Evolutionary conservation across 1,140 invertebrate genomes (phyloP), one percentile per base, ranked within the genome.

Genomic region (Drosophila pseudoananassae): DNA sequence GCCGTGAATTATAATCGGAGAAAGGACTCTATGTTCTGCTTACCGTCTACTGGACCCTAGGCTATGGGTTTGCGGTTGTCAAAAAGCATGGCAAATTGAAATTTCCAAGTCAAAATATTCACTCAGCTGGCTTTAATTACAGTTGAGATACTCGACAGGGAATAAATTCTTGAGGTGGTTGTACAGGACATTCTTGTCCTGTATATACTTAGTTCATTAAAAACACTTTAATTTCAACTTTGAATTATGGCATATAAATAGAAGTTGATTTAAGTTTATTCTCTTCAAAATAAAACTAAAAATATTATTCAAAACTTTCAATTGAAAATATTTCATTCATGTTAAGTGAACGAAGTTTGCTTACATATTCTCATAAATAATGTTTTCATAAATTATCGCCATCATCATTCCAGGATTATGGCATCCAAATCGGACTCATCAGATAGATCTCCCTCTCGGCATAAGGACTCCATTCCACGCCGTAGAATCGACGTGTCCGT

Each of bases 71-170:
- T 71, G 47, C 25, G 64, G 54, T 51, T 47, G 25, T 31, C 64
- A 53, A 60, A 61, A 33, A 36, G 33, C 29, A 40, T 36, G 49
- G 27, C 45, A 61, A 70, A 73, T 73, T 72, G 70, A 72, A 72
- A 72, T 73, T 33, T 55, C 15, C 6, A 12, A 60, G 36, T 8
- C 70, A 33, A 71, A 36, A 54, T 60, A 61, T 53, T 50, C 20
- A 50, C 45, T 20, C 12, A 61, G 23, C 45, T 23, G 4, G 33
- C 15, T 8, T 33, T 71, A 70, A 70, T 66, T 49, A 55, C 25
- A 55, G 23, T 54, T 25, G 27, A 31, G 40, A 4, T 5, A 9
- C 43, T 14, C 46, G 9, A 27, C 15, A 17, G 14, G 40, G 17
- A n/a, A 36, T 31, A 31, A 10, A 1, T n/a, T 1, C 10, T n/a